phyloP scores from a whole-genome alignment of 2,888 invertebrate species.

The Ophion slaviceki region DNA sequence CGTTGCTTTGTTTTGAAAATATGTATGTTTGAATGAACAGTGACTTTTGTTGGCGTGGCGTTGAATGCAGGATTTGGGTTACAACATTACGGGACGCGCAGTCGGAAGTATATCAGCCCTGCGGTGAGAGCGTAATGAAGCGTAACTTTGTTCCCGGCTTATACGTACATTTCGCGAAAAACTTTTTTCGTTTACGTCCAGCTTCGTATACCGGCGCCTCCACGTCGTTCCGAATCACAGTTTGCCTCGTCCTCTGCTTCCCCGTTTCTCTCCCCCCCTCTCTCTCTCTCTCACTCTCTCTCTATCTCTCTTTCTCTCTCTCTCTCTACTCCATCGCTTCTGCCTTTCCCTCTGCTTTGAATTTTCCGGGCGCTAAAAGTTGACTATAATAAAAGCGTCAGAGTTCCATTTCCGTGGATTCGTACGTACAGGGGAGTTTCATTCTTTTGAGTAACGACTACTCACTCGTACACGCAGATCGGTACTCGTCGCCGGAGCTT shows the following conservation, averaged over 20 bases:
- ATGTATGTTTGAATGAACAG: too few species aligned
- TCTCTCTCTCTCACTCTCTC: slow-evolving; percentile 1
- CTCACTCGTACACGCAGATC: slow-evolving; percentile 17
- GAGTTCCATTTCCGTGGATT: slow-evolving; percentile 50
- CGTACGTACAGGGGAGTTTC: slow-evolving; percentile 13
- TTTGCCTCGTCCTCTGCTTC: slow-evolving; percentile 6
- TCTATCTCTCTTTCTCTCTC: slow-evolving; percentile 2
- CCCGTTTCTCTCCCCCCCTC: not conserved
- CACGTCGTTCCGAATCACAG: slow-evolving; percentile 26
- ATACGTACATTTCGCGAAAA: slow-evolving; percentile 59
- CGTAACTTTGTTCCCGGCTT: slow-evolving; percentile 57
- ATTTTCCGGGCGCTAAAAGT: slow-evolving; percentile 52
- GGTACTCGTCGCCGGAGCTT: slow-evolving; percentile 1
- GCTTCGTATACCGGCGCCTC: slow-evolving; percentile 33
- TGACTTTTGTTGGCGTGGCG: too few species aligned
- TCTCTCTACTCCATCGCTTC: not conserved
- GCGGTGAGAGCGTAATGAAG: slow-evolving; percentile 52
- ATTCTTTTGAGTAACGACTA: slow-evolving; percentile 27
- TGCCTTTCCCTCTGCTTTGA: slow-evolving; percentile 9
- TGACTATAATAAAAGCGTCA: slow-evolving; percentile 47
- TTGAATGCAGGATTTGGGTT: not conserved
- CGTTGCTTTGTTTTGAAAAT: too few species aligned
- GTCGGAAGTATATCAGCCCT: slow-evolving; percentile 12
- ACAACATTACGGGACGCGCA: slow-evolving; percentile 5
- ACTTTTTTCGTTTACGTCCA: slow-evolving; percentile 44